These are phyloP conservation scores for Podarcis cretensis DNA, from an alignment of 2,113 vertebrate species.

Conservation along the genomic window DNA sequence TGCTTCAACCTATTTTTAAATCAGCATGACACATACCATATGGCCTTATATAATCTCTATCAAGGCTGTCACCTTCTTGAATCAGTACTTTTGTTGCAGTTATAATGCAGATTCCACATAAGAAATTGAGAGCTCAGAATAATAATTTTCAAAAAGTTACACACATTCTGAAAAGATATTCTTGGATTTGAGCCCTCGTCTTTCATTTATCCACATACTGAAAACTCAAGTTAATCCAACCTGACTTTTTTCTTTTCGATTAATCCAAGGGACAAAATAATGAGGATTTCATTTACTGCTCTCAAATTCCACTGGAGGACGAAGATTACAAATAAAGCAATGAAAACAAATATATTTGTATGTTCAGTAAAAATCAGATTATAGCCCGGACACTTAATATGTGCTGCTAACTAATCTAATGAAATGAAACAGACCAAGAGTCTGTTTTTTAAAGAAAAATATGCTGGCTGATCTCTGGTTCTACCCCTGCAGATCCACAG, in stretches of 20 bases:
- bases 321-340: conserved; percentile 36
- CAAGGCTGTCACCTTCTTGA: conserved; percentile 32
- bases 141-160: not conserved
- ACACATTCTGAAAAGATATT: not conserved
- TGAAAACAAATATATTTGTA: conserved; percentile 34
- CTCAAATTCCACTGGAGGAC: conserved; percentile 45
- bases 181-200: not conserved
- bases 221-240: conserved; percentile 39
- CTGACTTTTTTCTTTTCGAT: conserved; percentile 37
- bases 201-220: not conserved
- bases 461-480: conserved; percentile 17
- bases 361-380: conserved; percentile 39
- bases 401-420: conserved; percentile 37
- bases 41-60: conserved; percentile 15
- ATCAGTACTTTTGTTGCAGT: conserved; percentile 7
- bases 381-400: conserved; percentile 52
- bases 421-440: conserved; percentile 40
- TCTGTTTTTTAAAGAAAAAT: conserved; percentile 14
- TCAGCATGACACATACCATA: conserved; percentile 57
- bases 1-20: conserved; percentile 57
- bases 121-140: conserved; percentile 29
- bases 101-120: not conserved
- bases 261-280: conserved; percentile 38
- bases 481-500: conserved; percentile 1
- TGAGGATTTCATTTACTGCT: conserved; percentile 39